Base-by-base conservation (phyloP, 2,113 vertebrate species). In the Bufo bufo region DNA sequence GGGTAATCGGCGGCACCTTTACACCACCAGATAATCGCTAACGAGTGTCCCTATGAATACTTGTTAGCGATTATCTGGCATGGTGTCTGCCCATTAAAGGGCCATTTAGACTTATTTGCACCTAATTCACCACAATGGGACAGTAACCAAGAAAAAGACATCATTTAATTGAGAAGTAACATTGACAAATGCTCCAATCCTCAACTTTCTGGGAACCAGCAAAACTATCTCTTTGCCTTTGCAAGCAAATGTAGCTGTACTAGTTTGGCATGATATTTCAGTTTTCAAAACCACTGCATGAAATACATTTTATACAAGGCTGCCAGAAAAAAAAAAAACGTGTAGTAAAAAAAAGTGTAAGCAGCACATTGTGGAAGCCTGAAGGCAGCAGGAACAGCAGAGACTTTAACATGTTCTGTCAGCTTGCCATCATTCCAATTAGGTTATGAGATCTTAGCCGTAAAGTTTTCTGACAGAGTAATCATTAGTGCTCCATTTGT, bases 361-460 rank as follows among this genome's bases (percentile, higher is more conserved):
- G 75, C 82, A 84, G 65, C 66, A 43, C 12, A 72, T 43, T 59
- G 23, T 7, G 54, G 83, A 74, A n/a, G 52, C 66, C 23, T 43
- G 4, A 85, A 59, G 84, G 17, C 43, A 75, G 50, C 52, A 49
- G 71, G 52, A 20, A 47, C 74, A 23, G 74, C 52, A 75, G 71
- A 59, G 71, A 59, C 52, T 72, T 43, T 59, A 61, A 85, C 71
- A 49, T 47, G 33, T 10, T 59, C 71, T 59, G 71, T 75, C 84
- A 85, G 69, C 33, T 20, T 77, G 84, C 52, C 45, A 85, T 85
- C 54, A 59, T 47, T 83, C 71, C 69, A 33, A 72, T 33, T 71
- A 84, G 49, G 72, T 84, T 75, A 85, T 77, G 45, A 61, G 23
- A 19, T 77, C 54, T 77, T 58, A 77, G 69, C 56, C 75, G 71